Percentiles rank a stretch among this genome's conserved stretches.
These are phyloP conservation scores for Taenioides sp. DNA, from an alignment of 2,797 vertebrate species.

Conservation along the genomic window DNA sequence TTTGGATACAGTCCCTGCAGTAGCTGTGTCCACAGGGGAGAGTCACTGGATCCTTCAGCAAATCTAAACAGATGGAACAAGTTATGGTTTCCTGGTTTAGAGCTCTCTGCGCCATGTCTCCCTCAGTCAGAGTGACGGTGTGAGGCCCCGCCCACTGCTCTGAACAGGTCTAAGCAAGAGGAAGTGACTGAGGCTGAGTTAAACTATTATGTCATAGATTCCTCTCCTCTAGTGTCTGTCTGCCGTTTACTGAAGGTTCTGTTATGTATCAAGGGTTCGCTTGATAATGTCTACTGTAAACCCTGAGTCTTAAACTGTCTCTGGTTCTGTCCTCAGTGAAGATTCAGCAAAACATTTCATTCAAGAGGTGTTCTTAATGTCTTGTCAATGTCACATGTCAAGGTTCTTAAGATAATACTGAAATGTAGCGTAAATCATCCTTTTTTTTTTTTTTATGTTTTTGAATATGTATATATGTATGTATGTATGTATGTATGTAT, in stretches of 20 bases:
- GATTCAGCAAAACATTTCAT: not conserved
- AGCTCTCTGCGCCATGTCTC: not conserved
- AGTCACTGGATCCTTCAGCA: not conserved
- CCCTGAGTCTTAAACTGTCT: not conserved
- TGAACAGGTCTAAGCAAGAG: not conserved
- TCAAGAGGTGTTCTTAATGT: no score
- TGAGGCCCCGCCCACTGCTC: not conserved
- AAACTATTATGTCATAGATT: not conserved
- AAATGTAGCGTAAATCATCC: no score
- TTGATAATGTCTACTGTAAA: not conserved
- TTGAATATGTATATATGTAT: no score
- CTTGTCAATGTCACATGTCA: no score
- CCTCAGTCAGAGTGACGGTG: not conserved
- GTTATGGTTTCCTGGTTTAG: not conserved
- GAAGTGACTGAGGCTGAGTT: not conserved
- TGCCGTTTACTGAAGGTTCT: not conserved
- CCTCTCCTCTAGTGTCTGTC: not conserved
- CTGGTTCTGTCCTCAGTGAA: not conserved
- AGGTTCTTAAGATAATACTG: no score
- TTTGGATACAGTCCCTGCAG: not conserved
- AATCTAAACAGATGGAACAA: not conserved
- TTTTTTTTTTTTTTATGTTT: no score
- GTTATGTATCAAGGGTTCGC: not conserved
- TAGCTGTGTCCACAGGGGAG: conserved; percentile 2
- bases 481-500: no score